Conservation (phyloP, 2,113 vertebrate genomes). For the Athene noctua region DNA sequence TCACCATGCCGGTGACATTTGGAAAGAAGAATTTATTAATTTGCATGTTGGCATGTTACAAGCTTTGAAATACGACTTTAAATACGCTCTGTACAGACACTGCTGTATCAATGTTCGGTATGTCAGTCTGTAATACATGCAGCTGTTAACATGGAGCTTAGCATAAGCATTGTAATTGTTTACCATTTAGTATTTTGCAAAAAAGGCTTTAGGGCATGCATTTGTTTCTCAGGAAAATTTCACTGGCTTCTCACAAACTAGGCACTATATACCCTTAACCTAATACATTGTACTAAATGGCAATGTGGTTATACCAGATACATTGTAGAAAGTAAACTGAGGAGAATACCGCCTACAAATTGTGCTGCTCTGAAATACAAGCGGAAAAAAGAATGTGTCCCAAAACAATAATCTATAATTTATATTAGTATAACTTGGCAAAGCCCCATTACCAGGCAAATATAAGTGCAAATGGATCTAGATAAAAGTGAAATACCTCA, state of each 20-base stretch:
- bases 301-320: constrained; percentile 3
- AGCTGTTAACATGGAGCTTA: constrained; percentile 63
- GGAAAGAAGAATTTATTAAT: constrained; percentile 69
- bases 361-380: not conserved
- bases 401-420: constrained; percentile 27
- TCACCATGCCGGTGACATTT: constrained; percentile 65
- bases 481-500: not conserved
- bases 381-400: not conserved
- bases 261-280: not conserved
- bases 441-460: constrained; percentile 7
- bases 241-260: constrained; percentile 40
- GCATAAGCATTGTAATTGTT: constrained; percentile 64
- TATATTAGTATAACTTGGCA: constrained; percentile 15
- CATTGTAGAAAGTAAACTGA: constrained; percentile 2
- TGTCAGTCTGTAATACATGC: constrained; percentile 26
- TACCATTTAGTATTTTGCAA: constrained; percentile 63
- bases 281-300: constrained; percentile 23
- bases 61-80: constrained; percentile 65
- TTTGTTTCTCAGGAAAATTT: constrained; percentile 66
- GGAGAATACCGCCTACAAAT: constrained; percentile 1
- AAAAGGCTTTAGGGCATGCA: constrained; percentile 48
- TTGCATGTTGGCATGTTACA: constrained; percentile 63
- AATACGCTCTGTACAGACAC: constrained; percentile 9
- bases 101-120: not conserved
- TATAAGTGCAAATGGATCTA: not conserved